Conservation (phyloP, 2,888 invertebrate genomes). For the Leuctra nigra region DNA sequence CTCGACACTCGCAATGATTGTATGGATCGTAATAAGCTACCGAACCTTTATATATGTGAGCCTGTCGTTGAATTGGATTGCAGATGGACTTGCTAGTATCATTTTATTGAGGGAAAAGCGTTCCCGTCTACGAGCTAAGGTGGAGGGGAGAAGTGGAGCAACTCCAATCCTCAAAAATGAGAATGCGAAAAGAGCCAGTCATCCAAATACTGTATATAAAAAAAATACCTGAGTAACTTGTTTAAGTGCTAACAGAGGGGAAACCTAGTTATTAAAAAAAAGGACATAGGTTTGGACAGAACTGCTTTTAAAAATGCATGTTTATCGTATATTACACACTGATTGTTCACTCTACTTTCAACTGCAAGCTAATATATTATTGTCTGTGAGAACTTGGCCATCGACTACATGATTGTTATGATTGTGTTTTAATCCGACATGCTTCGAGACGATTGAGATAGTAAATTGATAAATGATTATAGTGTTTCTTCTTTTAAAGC, state of each 20-base stretch:
- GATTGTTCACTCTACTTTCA: too few relatives aligned
- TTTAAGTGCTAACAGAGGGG: slow-evolving; percentile 9
- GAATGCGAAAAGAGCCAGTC: slow-evolving; percentile 17
- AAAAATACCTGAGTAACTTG: slow-evolving; percentile 9
- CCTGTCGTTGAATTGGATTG: slow-evolving; percentile 5
- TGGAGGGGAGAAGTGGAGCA: slow-evolving; percentile 16
- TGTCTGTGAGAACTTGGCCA: too few relatives aligned
- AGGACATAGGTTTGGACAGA: background rate
- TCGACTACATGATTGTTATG: too few relatives aligned
- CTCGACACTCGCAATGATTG: slow-evolving; percentile 1
- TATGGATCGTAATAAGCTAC: slow-evolving; percentile 4
- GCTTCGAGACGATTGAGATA: too few relatives aligned
- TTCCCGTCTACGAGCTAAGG: background rate
- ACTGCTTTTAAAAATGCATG: background rate
- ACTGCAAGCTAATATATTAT: too few relatives aligned
- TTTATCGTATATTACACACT: too few relatives aligned
- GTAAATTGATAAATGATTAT: too few relatives aligned
- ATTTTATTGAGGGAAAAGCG: slow-evolving; percentile 17
- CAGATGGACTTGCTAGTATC: background rate
- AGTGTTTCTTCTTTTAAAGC: too few relatives aligned
- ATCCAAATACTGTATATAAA: slow-evolving; percentile 10
- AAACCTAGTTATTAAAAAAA: slow-evolving; percentile 19
- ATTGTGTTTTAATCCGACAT: too few relatives aligned
- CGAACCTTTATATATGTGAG: slow-evolving; percentile 12
- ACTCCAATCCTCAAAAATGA: slow-evolving; percentile 12